A percentile compares a stretch with the other conserved stretches of the same genome.
phyloP scores from a whole-genome alignment of 2,797 vertebrate species.

The Mormyrops attenuatus region DNA sequence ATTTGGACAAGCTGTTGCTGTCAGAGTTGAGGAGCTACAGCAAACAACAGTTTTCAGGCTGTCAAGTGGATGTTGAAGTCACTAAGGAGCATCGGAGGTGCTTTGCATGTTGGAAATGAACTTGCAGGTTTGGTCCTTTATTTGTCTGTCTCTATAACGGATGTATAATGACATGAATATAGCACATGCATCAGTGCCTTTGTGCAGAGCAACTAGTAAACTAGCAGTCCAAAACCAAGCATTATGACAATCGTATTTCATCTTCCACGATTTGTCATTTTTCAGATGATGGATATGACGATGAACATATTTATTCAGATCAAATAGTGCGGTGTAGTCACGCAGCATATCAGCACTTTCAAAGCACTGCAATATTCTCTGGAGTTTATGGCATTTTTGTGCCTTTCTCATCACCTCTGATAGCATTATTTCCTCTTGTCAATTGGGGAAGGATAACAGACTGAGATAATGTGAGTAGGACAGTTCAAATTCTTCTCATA shows the following conservation, averaged over 20 bases:
- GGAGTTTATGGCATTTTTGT: neutral
- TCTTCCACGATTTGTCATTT: neutral
- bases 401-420: neutral
- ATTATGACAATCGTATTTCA: neutral
- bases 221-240: neutral
- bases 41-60: neutral
- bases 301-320: neutral
- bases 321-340: neutral
- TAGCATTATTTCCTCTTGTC: conserved; percentile 18
- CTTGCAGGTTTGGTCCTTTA: neutral
- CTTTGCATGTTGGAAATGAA: neutral
- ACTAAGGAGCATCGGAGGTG: neutral
- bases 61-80: neutral
- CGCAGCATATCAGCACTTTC: neutral
- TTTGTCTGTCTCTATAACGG: neutral
- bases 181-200: neutral
- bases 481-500: neutral
- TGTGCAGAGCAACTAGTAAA: neutral
- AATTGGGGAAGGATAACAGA: neutral
- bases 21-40: neutral
- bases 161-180: neutral
- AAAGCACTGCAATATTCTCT: neutral
- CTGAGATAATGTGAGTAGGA: neutral
- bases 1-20: neutral
- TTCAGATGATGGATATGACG: neutral